A percentile compares a stretch with the other conserved stretches of the same genome.
These are phyloP conservation scores for Pemphigus obesinymphae DNA, from an alignment of 1,140 invertebrate species.

Conservation along the genomic window DNA sequence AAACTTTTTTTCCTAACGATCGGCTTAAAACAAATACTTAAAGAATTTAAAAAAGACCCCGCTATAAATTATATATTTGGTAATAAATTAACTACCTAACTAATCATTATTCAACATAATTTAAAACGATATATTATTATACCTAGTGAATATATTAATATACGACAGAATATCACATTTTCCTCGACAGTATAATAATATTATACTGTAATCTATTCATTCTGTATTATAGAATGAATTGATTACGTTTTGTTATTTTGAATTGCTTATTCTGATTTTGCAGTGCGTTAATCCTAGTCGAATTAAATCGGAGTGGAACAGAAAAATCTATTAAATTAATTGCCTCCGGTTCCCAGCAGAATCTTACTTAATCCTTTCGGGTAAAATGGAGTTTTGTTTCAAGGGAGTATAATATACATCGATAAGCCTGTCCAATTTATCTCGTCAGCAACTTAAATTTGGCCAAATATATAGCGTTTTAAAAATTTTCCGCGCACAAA, in stretches of 20 bases:
- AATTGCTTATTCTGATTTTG: not conserved
- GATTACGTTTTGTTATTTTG: not conserved
- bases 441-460: too few species aligned
- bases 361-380: not conserved
- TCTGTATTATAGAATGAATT: not conserved
- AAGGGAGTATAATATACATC: not conserved
- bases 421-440: not conserved
- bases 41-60: not conserved
- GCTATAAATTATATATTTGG: not conserved
- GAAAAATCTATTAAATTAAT: constrained; percentile 19
- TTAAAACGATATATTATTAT: not conserved
- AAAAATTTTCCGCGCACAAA: not conserved
- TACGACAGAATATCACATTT: not conserved
- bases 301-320: not conserved
- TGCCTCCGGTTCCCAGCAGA: not conserved
- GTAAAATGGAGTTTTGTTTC: not conserved
- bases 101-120: not conserved
- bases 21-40: not conserved
- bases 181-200: not conserved
- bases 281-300: not conserved
- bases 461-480: not conserved
- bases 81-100: not conserved
- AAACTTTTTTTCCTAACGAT: not conserved
- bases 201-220: too few species aligned
- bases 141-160: too few species aligned